These are phyloP conservation scores for Syndactyla subalaris DNA, from an alignment of 2,797 vertebrate species.

Conservation along the genomic window DNA sequence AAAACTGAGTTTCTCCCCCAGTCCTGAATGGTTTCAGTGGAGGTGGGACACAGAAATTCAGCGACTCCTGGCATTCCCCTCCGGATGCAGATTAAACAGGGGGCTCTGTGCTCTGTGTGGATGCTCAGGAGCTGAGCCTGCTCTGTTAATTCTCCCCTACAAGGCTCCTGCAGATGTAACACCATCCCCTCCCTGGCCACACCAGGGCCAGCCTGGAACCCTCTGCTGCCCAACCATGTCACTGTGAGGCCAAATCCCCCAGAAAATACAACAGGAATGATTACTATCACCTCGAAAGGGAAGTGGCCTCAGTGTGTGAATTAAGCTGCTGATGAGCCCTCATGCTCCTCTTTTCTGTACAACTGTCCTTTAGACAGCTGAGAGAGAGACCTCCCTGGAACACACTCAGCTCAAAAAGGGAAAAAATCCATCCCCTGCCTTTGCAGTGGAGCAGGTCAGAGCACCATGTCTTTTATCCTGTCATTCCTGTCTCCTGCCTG, in stretches of 20 bases:
- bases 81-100: neutral
- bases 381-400: conserved; percentile 39
- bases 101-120: neutral
- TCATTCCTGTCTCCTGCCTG: conserved; percentile 37
- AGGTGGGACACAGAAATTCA: neutral
- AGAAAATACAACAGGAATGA: neutral
- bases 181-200: neutral
- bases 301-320: neutral
- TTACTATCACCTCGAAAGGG: neutral
- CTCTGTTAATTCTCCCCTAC: neutral
- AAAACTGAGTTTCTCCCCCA: neutral
- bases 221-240: neutral
- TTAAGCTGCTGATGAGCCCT: neutral
- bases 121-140: neutral
- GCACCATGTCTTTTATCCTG: conserved; percentile 40
- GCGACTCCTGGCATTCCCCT: neutral
- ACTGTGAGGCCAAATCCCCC: neutral
- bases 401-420: neutral
- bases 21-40: neutral
- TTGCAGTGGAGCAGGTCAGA: conserved; percentile 46
- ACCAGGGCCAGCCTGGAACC: neutral
- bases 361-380: neutral
- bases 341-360: neutral
- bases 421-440: conserved; percentile 35
- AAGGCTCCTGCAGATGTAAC: neutral